A percentile compares a stretch with the other conserved stretches of the same genome.
These are phyloP conservation scores for Pyrochroa serraticornis DNA, from an alignment of 2,888 invertebrate genomes.

Conservation along the genomic window DNA sequence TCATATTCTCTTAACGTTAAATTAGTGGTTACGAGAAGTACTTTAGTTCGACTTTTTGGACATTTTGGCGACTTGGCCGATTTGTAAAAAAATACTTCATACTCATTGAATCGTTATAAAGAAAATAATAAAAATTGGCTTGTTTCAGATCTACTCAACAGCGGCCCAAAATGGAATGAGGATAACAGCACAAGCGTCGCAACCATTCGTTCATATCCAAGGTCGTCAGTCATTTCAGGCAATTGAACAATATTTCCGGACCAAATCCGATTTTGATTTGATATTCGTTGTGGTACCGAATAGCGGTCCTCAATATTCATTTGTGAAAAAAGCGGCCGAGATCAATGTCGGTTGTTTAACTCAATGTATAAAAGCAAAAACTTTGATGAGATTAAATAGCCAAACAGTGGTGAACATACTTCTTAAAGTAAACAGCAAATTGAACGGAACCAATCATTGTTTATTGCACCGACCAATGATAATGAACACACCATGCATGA, in stretches of 20 bases:
- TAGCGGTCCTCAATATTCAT: conserved; percentile 47
- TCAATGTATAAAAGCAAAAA: conserved; percentile 71
- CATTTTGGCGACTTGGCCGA: too few relatives aligned
- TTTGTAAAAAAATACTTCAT: too few relatives aligned
- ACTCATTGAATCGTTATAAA: background rate
- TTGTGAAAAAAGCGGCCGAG: conserved; percentile 75
- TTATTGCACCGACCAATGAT: conserved; percentile 33
- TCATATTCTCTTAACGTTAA: too few relatives aligned
- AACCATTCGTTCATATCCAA: conserved; percentile 29
- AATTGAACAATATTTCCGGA: conserved; percentile 30
- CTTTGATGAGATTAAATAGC: conserved; percentile 61
- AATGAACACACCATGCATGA: conserved; percentile 61
- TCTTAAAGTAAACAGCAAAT: conserved; percentile 77
- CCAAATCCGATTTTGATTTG: conserved; percentile 55
- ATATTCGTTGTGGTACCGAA: conserved; percentile 68
- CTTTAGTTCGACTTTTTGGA: too few relatives aligned
- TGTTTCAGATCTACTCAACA: conserved; percentile 26
- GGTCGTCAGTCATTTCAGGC: conserved; percentile 28
- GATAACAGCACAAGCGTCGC: conserved; percentile 16
- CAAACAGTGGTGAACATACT: conserved; percentile 75
- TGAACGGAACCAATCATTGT: conserved; percentile 81
- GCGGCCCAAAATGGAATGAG: conserved; percentile 29
- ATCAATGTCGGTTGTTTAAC: conserved; percentile 71
- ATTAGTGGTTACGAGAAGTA: too few relatives aligned
- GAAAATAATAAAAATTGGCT: background rate